Conservation (phyloP, 92 coral and sea anemone species). For the Galaxea fascicularis region DNA sequence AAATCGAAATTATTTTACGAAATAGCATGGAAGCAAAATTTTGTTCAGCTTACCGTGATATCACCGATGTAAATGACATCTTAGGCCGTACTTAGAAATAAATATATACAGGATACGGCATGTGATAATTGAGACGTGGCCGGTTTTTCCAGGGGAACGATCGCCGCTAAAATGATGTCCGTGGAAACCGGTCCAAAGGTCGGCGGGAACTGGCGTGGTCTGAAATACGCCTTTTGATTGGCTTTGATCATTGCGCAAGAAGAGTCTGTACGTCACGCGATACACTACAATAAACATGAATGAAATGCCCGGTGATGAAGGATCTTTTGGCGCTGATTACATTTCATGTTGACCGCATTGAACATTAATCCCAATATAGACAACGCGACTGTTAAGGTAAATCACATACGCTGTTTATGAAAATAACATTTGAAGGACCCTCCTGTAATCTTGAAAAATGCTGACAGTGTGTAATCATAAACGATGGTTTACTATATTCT, state of each 20-base stretch:
- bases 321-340: neutral
- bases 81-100: constrained; percentile 9
- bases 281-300: neutral
- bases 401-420: too few relatives aligned
- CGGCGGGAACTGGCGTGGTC: neutral
- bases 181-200: constrained; percentile 52
- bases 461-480: too few relatives aligned
- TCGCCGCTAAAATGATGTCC: constrained; percentile 14
- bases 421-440: too few relatives aligned
- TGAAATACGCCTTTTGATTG: constrained; percentile 33
- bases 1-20: neutral
- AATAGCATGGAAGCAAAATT: neutral
- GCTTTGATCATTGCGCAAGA: constrained; percentile 27
- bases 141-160: constrained; percentile 38
- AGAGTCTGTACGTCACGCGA: constrained; percentile 29
- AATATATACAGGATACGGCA: constrained; percentile 47
- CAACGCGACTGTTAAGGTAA: too few relatives aligned
- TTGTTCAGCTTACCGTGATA: constrained; percentile 60
- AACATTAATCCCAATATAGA: too few relatives aligned
- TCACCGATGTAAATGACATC: constrained; percentile 72
- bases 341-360: too few relatives aligned
- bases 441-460: too few relatives aligned
- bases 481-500: too few relatives aligned
- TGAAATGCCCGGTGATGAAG: neutral
- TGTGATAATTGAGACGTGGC: constrained; percentile 29